A percentile compares a stretch with the other conserved stretches of the same genome.
These are phyloP conservation scores for Austrofundulus limnaeus DNA, from an alignment of 2,113 vertebrate species.

Conservation along the genomic window DNA sequence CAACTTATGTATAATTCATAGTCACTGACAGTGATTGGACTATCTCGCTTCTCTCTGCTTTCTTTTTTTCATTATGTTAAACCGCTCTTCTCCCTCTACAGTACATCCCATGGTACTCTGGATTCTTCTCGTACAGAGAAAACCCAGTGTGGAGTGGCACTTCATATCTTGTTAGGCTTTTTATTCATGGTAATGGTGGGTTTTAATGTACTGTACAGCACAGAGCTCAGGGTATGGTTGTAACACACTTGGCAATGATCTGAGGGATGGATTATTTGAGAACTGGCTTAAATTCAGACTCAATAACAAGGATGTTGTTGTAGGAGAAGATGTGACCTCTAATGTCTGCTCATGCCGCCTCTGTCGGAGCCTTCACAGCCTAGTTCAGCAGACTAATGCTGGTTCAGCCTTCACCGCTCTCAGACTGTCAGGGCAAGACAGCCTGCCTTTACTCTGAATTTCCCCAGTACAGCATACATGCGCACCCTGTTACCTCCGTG, in stretches of 20 bases:
- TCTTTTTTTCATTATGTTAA: conserved; percentile 42
- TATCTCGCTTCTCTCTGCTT: conserved; percentile 25
- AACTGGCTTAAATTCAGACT: conserved; percentile 55
- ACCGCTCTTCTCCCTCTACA: conserved; percentile 20
- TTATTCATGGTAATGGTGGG: conserved; percentile 64
- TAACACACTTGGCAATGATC: conserved; percentile 51
- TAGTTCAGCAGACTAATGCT: conserved; percentile 15
- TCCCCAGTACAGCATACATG: conserved; percentile 18
- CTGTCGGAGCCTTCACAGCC: conserved; percentile 19
- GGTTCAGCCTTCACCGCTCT: conserved; percentile 6
- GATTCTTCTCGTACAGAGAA: conserved; percentile 37
- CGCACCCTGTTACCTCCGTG: conserved; percentile 6
- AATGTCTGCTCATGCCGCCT: conserved; percentile 32
- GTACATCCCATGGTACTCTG: conserved; percentile 38
- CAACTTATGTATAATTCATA: conserved; percentile 85
- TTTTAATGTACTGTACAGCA: conserved; percentile 50
- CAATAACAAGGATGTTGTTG: conserved; percentile 42
- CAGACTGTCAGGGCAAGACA: conserved; percentile 8
- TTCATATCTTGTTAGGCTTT: conserved; percentile 62
- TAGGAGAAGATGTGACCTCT: conserved; percentile 49
- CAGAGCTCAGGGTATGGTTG: conserved; percentile 34
- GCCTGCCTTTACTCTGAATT: conserved; percentile 19
- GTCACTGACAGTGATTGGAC: conserved; percentile 71
- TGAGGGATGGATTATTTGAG: conserved; percentile 51
- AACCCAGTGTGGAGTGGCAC: conserved; percentile 52